Conservation (phyloP, 2,888 invertebrate genomes). For the Drosophila mimica region DNA sequence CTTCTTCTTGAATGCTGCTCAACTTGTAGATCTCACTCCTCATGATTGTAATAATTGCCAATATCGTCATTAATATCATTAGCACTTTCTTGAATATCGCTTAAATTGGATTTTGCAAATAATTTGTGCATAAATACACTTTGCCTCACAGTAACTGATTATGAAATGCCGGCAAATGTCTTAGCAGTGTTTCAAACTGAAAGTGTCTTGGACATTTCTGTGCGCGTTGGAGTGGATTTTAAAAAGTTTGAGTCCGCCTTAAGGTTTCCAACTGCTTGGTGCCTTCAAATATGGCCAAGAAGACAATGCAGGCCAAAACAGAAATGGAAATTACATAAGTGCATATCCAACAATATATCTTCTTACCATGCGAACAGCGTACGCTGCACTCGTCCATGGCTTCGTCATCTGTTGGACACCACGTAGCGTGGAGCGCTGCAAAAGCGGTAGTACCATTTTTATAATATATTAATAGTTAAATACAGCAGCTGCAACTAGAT, state of each 20-base stretch:
- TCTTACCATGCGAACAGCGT: slow-evolving; percentile 77
- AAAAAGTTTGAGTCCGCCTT: neutral
- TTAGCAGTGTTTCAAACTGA: slow-evolving; percentile 8
- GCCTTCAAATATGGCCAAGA: slow-evolving; percentile 12
- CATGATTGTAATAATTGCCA: neutral
- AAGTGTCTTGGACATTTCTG: neutral
- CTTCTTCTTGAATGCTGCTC: slow-evolving; percentile 1
- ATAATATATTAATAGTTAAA: slow-evolving; percentile 26
- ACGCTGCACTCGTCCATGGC: slow-evolving; percentile 57
- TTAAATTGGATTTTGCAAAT: neutral
- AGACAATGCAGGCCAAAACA: slow-evolving; percentile 29
- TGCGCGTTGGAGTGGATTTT: neutral
- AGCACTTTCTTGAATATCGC: neutral
- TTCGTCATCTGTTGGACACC: slow-evolving; percentile 78
- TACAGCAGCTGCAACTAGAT: slow-evolving; percentile 31
- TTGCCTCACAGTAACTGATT: slow-evolving; percentile 4
- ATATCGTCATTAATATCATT: neutral
- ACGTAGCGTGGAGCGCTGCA: slow-evolving; percentile 76
- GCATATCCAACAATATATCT: slow-evolving; percentile 37
- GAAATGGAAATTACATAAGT: slow-evolving; percentile 71
- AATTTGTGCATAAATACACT: neutral
- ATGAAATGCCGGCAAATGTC: slow-evolving; percentile 49
- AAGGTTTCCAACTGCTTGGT: neutral
- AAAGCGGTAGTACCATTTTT: slow-evolving; percentile 79
- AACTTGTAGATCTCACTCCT: slow-evolving; percentile 3